These are phyloP conservation scores for Acromyrmex echinatior DNA, from an alignment of 1,140 invertebrate species.

Conservation along the genomic window DNA sequence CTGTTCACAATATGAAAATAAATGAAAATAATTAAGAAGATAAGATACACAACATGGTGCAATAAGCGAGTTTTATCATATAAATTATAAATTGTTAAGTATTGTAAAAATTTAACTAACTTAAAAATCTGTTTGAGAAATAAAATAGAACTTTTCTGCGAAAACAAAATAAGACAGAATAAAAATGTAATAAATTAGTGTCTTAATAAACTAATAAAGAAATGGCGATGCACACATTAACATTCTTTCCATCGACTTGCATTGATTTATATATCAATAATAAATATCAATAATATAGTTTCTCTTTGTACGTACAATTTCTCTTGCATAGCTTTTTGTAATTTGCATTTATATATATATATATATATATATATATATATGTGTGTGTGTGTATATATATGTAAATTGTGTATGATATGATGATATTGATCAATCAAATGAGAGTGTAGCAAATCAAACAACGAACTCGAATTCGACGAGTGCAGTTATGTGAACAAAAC, in stretches of 20 bases:
- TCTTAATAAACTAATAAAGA: not conserved
- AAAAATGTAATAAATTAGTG: not conserved
- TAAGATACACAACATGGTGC: not conserved
- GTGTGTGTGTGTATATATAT: too few relatives aligned
- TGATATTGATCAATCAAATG: not conserved
- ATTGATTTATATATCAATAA: not conserved
- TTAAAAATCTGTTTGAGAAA: not conserved
- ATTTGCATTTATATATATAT: not conserved
- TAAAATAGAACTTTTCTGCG: not conserved
- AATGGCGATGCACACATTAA: not conserved
- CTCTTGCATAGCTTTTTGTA: not conserved
- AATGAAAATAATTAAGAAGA: constrained; percentile 31
- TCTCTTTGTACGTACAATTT: not conserved
- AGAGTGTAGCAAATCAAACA: not conserved
- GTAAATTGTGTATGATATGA: not conserved
- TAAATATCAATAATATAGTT: not conserved
- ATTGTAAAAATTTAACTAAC: too few relatives aligned
- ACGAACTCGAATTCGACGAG: not conserved
- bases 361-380: too few relatives aligned
- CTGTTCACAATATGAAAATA: constrained; percentile 4
- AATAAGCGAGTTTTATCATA: not conserved
- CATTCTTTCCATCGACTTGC: not conserved
- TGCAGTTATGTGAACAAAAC: not conserved
- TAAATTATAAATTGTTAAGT: not conserved
- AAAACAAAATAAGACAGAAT: not conserved